Evolutionary conservation across 2,113 vertebrate genomes (phyloP), one percentile per base, ranked within the genome.

Genomic region (Procavia capensis): DNA sequence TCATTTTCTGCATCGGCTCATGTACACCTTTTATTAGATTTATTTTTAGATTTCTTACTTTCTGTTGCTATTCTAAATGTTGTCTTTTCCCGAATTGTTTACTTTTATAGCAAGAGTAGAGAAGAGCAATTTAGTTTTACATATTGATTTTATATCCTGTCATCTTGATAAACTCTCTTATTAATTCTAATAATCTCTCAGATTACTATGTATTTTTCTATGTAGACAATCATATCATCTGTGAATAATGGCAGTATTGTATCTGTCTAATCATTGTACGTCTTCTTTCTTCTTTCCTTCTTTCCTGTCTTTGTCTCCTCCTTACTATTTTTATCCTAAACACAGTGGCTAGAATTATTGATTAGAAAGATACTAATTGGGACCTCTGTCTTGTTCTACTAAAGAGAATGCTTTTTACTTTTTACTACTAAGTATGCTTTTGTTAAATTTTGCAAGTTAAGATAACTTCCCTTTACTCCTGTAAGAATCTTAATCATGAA

Each of bases 161-260:
- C 54, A 50, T 68, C n/a, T 95, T 68, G n/a, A 82, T 82, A 78
- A 93, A 72, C 17, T 81, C 88, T 76, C 79, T 54, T 54, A 79
- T 50, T 50, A 90, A 91, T 64, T 74, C 78, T 47, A 54, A 90
- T 50, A 41, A 63, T 78, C 43, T 85, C 39, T 54, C 78, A 41
- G 39, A 63, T 72, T 78, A 50, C 63, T 89, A 70, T 45, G 61
- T 27, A 25, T 82, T 89, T 80, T 95, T 90, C 57, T 68, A 22
- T 36, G 63, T 63, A 83, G 76, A 83, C 68, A 85, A 81, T 61
- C 54, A 39, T 85, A 59, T 81, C 41, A 70, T 43, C 82, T 80
- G 41, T 59, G 74, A 90, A 41, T 22, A 34, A 54, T 47, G 25
- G 79, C 9, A 50, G n/a, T 34, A 68, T n/a, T 54, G 50, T 75